Conservation (phyloP, 2,797 vertebrate genomes). For the Amphiprion clarkii region DNA sequence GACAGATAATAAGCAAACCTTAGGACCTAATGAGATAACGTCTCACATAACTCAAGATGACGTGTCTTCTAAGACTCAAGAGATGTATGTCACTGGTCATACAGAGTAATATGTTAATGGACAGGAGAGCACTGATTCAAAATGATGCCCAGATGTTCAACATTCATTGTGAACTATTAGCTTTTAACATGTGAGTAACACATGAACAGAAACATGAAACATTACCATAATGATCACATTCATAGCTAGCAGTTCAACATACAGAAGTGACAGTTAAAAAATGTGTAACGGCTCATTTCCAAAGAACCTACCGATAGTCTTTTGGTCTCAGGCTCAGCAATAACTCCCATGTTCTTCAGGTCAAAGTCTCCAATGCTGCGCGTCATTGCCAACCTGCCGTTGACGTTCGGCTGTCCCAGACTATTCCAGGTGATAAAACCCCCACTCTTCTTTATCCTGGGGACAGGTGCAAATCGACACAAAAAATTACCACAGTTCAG, state of each 20-base stretch:
- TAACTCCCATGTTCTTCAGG: constrained; percentile 94
- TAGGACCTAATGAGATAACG: not conserved
- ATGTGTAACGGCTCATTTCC: no score
- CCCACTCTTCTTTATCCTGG: constrained; percentile 92
- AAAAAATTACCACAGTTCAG: not conserved
- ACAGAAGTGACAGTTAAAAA: no score
- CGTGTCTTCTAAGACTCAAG: not conserved
- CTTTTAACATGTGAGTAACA: no score
- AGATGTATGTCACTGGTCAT: not conserved
- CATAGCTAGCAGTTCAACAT: no score
- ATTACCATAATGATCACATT: no score
- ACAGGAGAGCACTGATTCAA: no score
- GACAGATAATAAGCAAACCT: not conserved
- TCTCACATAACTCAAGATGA: not conserved
- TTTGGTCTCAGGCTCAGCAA: constrained; percentile 95
- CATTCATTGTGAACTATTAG: no score
- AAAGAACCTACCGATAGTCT: constrained; percentile 84
- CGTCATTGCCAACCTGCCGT: constrained; percentile 97
- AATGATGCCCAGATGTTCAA: no score
- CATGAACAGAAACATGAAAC: no score
- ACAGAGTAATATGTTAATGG: not conserved
- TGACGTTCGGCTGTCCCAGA: constrained; percentile 95
- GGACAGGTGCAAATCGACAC: constrained; percentile 19
- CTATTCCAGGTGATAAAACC: constrained; percentile 98
- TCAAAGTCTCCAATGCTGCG: constrained; percentile 98